These are phyloP conservation scores for Drosophila miranda DNA, from an alignment of 1,140 invertebrate genomes.

Conservation along the genomic window DNA sequence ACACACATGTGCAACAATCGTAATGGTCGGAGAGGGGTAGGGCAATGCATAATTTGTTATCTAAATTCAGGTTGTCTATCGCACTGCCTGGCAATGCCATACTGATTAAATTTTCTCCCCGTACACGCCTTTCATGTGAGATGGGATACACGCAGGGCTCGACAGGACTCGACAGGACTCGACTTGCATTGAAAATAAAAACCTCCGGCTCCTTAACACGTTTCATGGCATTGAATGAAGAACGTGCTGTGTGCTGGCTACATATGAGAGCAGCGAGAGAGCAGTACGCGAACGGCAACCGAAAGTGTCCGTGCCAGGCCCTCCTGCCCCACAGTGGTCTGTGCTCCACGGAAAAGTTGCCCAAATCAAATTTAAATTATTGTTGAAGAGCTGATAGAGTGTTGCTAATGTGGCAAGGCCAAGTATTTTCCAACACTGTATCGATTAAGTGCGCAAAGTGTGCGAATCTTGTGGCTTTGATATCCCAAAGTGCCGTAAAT, in stretches of 20 bases:
- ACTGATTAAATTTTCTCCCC: conserved; percentile 70
- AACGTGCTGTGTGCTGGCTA: conserved; percentile 57
- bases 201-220: conserved; percentile 69
- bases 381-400: no score
- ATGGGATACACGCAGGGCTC: conserved; percentile 9
- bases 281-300: no score
- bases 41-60: conserved; percentile 75
- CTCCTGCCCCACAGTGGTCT: conserved; percentile 6
- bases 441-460: no score
- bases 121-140: background rate
- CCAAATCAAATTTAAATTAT: no score
- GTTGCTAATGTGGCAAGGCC: no score
- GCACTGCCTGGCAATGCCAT: conserved; percentile 59
- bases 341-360: no score
- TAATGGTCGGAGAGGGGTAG: conserved; percentile 12
- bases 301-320: conserved; percentile 27
- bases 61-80: conserved; percentile 76
- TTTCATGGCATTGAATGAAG: conserved; percentile 67
- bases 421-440: no score
- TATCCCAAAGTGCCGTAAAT: no score
- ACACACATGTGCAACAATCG: conserved; percentile 64
- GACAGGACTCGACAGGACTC: background rate
- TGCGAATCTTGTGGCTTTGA: no score
- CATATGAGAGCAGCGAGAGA: conserved; percentile 42
- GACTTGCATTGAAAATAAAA: conserved; percentile 69